Evolutionary conservation across 2,888 invertebrate species (phyloP), one percentile per base, ranked within the genome.

Genomic region (Heliconius charithonia): DNA sequence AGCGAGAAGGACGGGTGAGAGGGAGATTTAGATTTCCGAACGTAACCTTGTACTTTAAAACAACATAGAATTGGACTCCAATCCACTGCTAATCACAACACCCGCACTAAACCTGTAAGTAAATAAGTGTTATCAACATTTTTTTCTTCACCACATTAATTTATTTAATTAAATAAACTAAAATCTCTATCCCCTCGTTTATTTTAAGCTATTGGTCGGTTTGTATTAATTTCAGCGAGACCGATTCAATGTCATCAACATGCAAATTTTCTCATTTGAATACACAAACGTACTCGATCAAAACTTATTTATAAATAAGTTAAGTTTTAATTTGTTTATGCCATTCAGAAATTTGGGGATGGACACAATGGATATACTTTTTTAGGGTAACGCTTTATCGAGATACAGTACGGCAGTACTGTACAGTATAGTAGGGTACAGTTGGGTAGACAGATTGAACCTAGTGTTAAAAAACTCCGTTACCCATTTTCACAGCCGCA

Each of bases 231-330:
- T 76, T 79, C 76, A 71, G 71, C 27, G n/a, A 59, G 73, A 73
- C 27, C 27, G 69, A 73, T 79, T 79, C 73, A 73, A 74, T 76
- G 72, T 56, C 76, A 79, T 76, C 51, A 45, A 69, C 67, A 76
- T 76, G 79, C 69, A 79, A 79, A 79, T 79, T 25, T 72, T 66
- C 76, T 73, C 76, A 79, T 76, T 79, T 69, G 67, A 76, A 79
- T 73, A 73, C 73, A 74, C 59, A 73, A 76, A 63, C 75, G 75
- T 51, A 79, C 67, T 72, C 72, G 59, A 79, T 79, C 76, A 72
- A 59, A 27, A 70, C 66, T 72, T 75, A 75, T 78, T 56, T 71
- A 78, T 75, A 75, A 71, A 63, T 41, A 62, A 62, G 19, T 10
- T 73, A 71, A 71, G 62, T 73, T 73, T 63, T 32, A 37, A 25